phyloP scores from a whole-genome alignment of 30 jellyfish, hydroid and myxozoan genomes.

The Pelagia noctiluca region DNA sequence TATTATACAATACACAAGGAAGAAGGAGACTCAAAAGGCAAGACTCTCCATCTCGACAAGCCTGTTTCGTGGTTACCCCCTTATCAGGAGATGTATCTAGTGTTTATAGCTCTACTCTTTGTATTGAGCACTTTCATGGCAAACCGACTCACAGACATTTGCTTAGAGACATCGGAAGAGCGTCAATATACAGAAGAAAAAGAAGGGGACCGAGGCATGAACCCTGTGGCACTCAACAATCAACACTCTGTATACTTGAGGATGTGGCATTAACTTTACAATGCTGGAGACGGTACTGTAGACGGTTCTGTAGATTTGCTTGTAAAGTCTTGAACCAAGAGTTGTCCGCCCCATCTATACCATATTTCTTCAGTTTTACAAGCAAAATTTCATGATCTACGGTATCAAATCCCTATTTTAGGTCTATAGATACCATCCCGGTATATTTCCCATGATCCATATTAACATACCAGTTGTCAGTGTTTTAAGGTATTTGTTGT shows the following conservation, averaged over 20 bases:
- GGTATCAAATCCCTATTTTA: constrained; percentile 39
- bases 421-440: constrained; percentile 44
- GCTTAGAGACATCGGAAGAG: constrained; percentile 28
- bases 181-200: constrained; percentile 44
- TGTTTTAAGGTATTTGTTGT: constrained; percentile 18
- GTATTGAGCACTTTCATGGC: too few species aligned
- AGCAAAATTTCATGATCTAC: constrained; percentile 46
- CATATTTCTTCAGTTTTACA: constrained; percentile 30
- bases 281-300: constrained; percentile 31
- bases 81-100: too few species aligned
- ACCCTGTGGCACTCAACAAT: constrained; percentile 64
- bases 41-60: too few species aligned
- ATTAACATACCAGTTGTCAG: constrained; percentile 54
- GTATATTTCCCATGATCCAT: constrained; percentile 21
- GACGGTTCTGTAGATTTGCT: too few species aligned
- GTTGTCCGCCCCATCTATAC: constrained; percentile 45
- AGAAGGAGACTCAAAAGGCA: too few species aligned
- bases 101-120: too few species aligned
- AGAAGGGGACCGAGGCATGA: constrained; percentile 69
- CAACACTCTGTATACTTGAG: constrained; percentile 18
- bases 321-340: constrained; percentile 42
- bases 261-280: constrained; percentile 41
- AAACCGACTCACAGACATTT: too few species aligned
- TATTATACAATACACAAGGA: too few species aligned
- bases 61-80: too few species aligned